These are phyloP conservation scores for Ceuthmochares aereus DNA, from an alignment of 2,113 vertebrate species.

Conservation along the genomic window DNA sequence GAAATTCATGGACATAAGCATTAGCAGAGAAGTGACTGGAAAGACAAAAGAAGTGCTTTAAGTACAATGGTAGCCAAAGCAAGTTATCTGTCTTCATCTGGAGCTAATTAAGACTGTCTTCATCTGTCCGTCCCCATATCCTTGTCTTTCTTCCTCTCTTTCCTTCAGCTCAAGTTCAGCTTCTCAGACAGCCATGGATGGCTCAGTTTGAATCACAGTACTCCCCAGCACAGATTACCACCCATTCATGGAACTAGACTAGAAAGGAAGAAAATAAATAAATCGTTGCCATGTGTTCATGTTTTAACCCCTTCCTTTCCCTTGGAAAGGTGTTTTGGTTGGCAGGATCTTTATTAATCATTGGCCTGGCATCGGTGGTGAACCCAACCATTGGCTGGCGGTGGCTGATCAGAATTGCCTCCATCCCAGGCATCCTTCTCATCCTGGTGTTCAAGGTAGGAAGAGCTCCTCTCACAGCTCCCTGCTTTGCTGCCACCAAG, in stretches of 20 bases:
- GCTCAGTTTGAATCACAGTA: neutral
- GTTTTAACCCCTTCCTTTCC: neutral
- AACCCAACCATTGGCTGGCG: slow-evolving; percentile 90
- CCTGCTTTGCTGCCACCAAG: fast-evolving
- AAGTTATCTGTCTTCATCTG: neutral
- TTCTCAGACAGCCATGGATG: neutral
- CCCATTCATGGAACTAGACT: neutral
- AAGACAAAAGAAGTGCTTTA: neutral
- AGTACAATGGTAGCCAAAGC: neutral
- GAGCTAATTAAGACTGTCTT: neutral
- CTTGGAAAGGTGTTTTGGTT: slow-evolving; percentile 91
- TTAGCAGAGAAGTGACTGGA: neutral
- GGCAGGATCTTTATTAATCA: slow-evolving; percentile 89
- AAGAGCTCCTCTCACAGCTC: fast-evolving
- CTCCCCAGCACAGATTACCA: neutral
- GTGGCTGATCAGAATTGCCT: slow-evolving; percentile 91
- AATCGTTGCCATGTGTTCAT: fast-evolving
- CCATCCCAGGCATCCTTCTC: slow-evolving; percentile 88
- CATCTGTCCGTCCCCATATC: neutral
- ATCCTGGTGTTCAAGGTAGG: slow-evolving; percentile 88
- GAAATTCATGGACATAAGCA: neutral
- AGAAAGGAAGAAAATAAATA: neutral
- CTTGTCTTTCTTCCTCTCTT: neutral
- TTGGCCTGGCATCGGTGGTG: slow-evolving; percentile 87
- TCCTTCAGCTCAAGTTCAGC: neutral